Evolutionary conservation across 2,888 invertebrate genomes (phyloP), one percentile per base, ranked within the genome.

Genomic region (Drosophila subquinaria): DNA sequence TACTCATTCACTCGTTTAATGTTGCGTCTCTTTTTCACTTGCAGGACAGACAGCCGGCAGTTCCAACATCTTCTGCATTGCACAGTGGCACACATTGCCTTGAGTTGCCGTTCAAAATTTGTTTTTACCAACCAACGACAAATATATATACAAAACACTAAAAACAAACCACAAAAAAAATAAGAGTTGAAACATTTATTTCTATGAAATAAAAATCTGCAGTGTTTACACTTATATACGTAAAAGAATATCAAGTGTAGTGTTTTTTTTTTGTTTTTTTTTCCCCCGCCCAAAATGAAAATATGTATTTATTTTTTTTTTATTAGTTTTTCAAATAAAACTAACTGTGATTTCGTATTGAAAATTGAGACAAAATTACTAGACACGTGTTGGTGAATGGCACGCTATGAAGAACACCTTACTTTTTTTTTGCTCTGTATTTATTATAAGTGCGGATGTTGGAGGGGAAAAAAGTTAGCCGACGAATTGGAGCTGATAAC

Each of bases 311-410:
- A 63, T 59, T 69, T 65, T 73, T 53, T 60, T 70, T 68, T 61
- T 63, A 20, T 60, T 68, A 67, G 38, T 65, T 75, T 75, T 73
- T 70, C 36, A 20, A 80, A 77, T 77, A 82, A 82, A 84, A 77
- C 80, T 62, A 69, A 38, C 52, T 67, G 66, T 73, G 73, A 73
- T 73, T 73, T 59, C 45, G 8, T 63, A 38, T 23, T 55, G 9
- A 35, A 36, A 6, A 40, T 36, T 36, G n/a, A 48, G 43, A 23
- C 10, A n/a, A 15, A 20, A 36, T 55, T 62, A 17, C 35, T 45
- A 62, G 62, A 45, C 8, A 6, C 43, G n/a, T 42, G 11, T 11
- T 13, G 6, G 6, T 8, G 8, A 20, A 17, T 17, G n/a, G n/a
- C n/a, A 6, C 5, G n/a, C 17, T 42, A 17, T 10, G 4, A 42